A percentile compares a stretch with the other conserved stretches of the same genome.
Evolutionary conservation across 1,140 invertebrate species (phyloP).

Genomic region (Gonioctena quinquepunctata): DNA sequence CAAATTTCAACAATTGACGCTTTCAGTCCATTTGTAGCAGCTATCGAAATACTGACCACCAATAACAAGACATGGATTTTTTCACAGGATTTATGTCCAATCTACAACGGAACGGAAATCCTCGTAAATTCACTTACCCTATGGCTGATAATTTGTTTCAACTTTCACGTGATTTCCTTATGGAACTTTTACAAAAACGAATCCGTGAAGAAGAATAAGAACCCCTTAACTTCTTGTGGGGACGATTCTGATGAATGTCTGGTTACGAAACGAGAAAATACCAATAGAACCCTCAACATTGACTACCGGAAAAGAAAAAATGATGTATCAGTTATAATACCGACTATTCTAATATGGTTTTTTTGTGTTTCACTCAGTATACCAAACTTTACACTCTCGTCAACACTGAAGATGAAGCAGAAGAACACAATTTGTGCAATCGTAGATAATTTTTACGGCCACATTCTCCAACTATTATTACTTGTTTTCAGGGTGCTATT

Average conservation of each 20-base stretch:
- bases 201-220: conserved; percentile 50
- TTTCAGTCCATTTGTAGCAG: conserved; percentile 53
- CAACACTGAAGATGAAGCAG: conserved; percentile 39
- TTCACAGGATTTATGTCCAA: conserved; percentile 54
- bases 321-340: conserved; percentile 57
- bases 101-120: conserved; percentile 59
- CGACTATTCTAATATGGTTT: conserved; percentile 60
- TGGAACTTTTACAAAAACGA: conserved; percentile 55
- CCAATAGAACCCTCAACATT: conserved; percentile 57
- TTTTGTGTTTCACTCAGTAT: conserved; percentile 60
- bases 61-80: conserved; percentile 59
- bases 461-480: conserved; percentile 42
- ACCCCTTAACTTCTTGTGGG: conserved; percentile 50
- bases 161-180: conserved; percentile 61
- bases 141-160: conserved; percentile 59
- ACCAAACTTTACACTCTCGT: conserved; percentile 57
- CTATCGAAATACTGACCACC: conserved; percentile 58
- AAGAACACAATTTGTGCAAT: conserved; percentile 43
- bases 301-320: conserved; percentile 56
- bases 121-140: conserved; percentile 59
- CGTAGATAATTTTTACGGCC: conserved; percentile 39
- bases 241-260: conserved; percentile 59
- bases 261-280: conserved; percentile 51
- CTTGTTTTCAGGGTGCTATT: conserved; percentile 42
- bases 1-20: conserved; percentile 60